phyloP scores from a whole-genome alignment of 2,888 invertebrate genomes.

The Caenorhabditis becei region DNA sequence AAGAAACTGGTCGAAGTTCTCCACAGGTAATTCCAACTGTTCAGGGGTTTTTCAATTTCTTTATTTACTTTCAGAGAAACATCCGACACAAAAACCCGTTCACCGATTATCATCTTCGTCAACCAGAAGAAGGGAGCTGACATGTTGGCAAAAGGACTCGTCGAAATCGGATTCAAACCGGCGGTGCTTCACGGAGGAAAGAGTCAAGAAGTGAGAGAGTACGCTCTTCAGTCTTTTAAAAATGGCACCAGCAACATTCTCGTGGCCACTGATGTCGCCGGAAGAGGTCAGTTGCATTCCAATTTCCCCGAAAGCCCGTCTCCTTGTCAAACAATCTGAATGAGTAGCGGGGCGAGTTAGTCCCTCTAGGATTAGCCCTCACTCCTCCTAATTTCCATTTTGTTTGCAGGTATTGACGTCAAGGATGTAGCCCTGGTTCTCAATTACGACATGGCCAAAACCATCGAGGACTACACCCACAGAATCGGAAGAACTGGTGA shows the following conservation, averaged over 20 bases:
- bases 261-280: constrained; percentile 99
- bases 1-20: constrained; percentile 96
- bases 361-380: background rate
- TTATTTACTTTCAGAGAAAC: no score
- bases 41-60: no score
- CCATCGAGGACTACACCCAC: constrained; percentile 90
- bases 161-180: constrained; percentile 96
- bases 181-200: constrained; percentile 99
- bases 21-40: no score
- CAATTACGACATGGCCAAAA: constrained; percentile 99
- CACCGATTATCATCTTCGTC: constrained; percentile 97
- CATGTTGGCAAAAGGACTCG: constrained; percentile 95
- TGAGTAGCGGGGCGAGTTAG: background rate
- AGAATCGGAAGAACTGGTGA: constrained; percentile 97
- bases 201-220: constrained; percentile 87
- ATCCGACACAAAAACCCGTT: no score
- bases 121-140: constrained; percentile 99
- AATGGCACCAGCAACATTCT: constrained; percentile 96
- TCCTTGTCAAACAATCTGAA: background rate
- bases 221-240: constrained; percentile 96
- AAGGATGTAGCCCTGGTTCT: constrained; percentile 99
- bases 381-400: constrained; percentile 8
- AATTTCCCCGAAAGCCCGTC: constrained; percentile 1
- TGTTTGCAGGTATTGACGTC: constrained; percentile 92
- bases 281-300: constrained; percentile 85